These are phyloP conservation scores for Gambelia wislizenii DNA, from an alignment of 2,797 vertebrate genomes.

Conservation along the genomic window DNA sequence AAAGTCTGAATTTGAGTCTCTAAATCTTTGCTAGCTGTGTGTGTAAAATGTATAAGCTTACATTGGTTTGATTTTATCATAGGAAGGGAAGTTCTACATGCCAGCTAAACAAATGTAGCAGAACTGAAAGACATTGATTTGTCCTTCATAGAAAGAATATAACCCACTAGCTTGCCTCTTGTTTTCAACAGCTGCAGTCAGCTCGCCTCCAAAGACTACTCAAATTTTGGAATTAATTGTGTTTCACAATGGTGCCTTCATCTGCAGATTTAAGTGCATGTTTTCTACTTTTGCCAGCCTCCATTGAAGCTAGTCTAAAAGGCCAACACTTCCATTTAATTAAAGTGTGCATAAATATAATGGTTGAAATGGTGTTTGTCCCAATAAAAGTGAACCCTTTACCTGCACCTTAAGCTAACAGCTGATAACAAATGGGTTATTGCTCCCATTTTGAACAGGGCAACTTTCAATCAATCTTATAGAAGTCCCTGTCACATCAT, in stretches of 20 bases:
- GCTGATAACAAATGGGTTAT: not conserved
- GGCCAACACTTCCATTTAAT: slow-evolving; percentile 22
- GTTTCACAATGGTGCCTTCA: not conserved
- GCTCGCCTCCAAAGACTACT: not conserved
- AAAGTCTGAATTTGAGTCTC: too few species aligned
- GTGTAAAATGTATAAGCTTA: too few species aligned
- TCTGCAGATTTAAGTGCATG: not conserved
- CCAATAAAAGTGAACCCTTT: not conserved
- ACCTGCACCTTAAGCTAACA: not conserved
- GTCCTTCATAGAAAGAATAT: not conserved
- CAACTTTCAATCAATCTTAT: slow-evolving; percentile 1
- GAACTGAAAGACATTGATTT: not conserved
- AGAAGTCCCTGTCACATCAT: not conserved
- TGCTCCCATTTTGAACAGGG: not conserved
- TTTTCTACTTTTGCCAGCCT: slow-evolving; percentile 9
- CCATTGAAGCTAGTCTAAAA: not conserved
- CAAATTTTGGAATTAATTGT: not conserved
- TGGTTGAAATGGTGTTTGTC: not conserved
- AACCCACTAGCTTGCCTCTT: not conserved
- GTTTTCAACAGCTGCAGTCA: not conserved
- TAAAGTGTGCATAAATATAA: slow-evolving; percentile 8
- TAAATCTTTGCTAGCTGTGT: too few species aligned
- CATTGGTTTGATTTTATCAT: not conserved
- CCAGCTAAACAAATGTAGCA: not conserved
- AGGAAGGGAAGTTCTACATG: not conserved